Percentiles rank a stretch among this genome's conserved stretches.
Evolutionary conservation across 2,888 invertebrate genomes (phyloP).

Genomic region (Pandemis cinnamomeana): DNA sequence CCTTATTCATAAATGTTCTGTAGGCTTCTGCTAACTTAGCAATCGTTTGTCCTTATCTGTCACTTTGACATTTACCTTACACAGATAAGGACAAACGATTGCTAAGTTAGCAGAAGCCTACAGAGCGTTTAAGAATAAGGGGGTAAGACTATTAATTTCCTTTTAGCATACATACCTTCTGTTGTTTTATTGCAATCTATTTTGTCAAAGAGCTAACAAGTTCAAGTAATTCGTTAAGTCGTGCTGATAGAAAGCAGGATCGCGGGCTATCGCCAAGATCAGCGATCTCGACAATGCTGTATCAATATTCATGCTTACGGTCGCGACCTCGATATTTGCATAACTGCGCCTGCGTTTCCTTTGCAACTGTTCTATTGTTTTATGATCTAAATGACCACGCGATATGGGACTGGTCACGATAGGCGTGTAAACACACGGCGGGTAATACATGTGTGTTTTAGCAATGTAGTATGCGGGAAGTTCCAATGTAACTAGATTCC

Average conservation of each 20-base stretch:
- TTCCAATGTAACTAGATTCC: neutral
- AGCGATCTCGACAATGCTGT: slow-evolving; percentile 80
- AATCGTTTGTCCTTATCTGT: no score
- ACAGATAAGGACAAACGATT: no score
- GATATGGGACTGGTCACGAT: slow-evolving; percentile 79
- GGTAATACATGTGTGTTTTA: slow-evolving; percentile 54
- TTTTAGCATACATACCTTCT: no score
- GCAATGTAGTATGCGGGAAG: neutral
- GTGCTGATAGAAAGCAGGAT: slow-evolving; percentile 74
- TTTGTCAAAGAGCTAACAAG: slow-evolving; percentile 52
- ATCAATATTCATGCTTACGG: slow-evolving; percentile 83
- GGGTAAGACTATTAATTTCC: no score
- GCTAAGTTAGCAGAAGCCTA: no score
- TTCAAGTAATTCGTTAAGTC: slow-evolving; percentile 75
- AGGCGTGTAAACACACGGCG: slow-evolving; percentile 72
- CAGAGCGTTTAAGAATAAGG: no score
- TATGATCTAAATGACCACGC: slow-evolving; percentile 83
- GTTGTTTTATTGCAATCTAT: neutral
- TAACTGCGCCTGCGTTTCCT: slow-evolving; percentile 81
- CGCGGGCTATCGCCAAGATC: slow-evolving; percentile 75
- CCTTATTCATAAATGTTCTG: no score
- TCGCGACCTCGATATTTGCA: slow-evolving; percentile 83
- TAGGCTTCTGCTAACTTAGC: no score
- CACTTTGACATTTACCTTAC: no score
- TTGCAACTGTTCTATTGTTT: slow-evolving; percentile 83